These are phyloP conservation scores for Eucidaris tribuloides DNA, from an alignment of 35 echinoderm and acorn worm species.

Conservation along the genomic window DNA sequence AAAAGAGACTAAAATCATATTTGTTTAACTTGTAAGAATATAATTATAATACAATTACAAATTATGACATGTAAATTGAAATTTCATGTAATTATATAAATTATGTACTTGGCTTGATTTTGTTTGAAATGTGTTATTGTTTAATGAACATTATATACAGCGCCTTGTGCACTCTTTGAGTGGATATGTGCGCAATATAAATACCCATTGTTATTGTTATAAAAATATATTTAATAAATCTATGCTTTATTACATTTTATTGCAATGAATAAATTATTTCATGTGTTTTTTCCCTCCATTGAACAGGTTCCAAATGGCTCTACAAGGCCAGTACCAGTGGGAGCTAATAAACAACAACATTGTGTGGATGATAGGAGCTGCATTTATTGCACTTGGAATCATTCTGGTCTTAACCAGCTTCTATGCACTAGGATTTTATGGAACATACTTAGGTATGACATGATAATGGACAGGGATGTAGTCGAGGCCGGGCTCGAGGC, in stretches of 20 bases:
- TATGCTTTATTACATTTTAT: neutral
- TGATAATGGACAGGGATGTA: too few relatives aligned
- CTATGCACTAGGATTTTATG: slow-evolving; percentile 47
- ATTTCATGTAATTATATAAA: too few relatives aligned
- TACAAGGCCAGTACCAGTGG: slow-evolving; percentile 25
- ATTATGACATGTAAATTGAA: too few relatives aligned
- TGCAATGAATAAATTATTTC: neutral
- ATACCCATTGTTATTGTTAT: neutral
- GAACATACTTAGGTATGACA: slow-evolving; percentile 56
- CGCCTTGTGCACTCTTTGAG: too few relatives aligned
- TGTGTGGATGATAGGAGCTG: slow-evolving; percentile 21
- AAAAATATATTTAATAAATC: neutral
- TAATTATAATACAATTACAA: too few relatives aligned
- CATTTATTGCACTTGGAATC: slow-evolving; percentile 10
- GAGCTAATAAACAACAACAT: neutral
- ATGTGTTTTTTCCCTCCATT: neutral
- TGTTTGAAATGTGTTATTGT: too few relatives aligned
- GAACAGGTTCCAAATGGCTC: slow-evolving; percentile 40
- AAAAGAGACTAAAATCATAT: too few relatives aligned
- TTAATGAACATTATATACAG: too few relatives aligned
- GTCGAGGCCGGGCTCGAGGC: too few relatives aligned
- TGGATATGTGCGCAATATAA: too few relatives aligned
- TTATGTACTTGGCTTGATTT: too few relatives aligned
- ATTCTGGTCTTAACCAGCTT: slow-evolving; percentile 39
- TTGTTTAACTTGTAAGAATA: too few relatives aligned